Evolutionary conservation across 2,797 vertebrate genomes (phyloP).

Genomic region (Danionella dracula): DNA sequence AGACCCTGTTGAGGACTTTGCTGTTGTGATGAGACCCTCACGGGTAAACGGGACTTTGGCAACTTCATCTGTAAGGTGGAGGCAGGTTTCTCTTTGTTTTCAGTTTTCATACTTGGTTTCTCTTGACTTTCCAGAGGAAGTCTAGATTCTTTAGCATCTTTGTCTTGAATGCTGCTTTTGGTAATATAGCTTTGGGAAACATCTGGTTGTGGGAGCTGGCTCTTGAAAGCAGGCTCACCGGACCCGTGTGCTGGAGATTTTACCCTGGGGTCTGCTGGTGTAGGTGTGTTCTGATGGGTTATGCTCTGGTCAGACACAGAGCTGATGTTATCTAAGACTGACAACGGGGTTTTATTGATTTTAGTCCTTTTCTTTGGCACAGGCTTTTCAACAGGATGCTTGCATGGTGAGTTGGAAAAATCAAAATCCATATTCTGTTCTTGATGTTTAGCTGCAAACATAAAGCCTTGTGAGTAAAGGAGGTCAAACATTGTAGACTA

Average conservation of each 20-base stretch:
- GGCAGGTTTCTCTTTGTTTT: conserved; percentile 62
- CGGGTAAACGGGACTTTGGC: conserved; percentile 39
- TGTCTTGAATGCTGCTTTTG: conserved; percentile 60
- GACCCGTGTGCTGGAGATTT: conserved; percentile 76
- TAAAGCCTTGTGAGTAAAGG: neutral
- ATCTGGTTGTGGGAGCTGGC: conserved; percentile 3
- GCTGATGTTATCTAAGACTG: conserved; percentile 52
- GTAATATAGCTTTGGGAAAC: conserved; percentile 39
- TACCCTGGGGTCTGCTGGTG: conserved; percentile 43
- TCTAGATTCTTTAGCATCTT: conserved; percentile 49
- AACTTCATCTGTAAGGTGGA: conserved; percentile 48
- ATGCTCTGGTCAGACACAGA: conserved; percentile 41
- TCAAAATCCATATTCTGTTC: conserved; percentile 49
- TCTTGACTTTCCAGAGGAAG: conserved; percentile 47
- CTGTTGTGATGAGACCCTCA: conserved; percentile 23
- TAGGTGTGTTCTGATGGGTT: conserved; percentile 57
- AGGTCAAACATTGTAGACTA: too few relatives aligned
- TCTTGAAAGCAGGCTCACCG: conserved; percentile 63
- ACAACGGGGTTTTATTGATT: conserved; percentile 57
- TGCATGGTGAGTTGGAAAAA: conserved; percentile 51
- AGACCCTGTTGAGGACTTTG: conserved; percentile 6
- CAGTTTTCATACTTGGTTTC: conserved; percentile 30
- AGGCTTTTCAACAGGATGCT: conserved; percentile 62
- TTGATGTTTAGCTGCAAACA: conserved; percentile 49
- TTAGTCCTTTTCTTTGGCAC: conserved; percentile 86